Evolutionary conservation across 2,888 invertebrate genomes (phyloP).

Genomic region (Amiota communis): DNA sequence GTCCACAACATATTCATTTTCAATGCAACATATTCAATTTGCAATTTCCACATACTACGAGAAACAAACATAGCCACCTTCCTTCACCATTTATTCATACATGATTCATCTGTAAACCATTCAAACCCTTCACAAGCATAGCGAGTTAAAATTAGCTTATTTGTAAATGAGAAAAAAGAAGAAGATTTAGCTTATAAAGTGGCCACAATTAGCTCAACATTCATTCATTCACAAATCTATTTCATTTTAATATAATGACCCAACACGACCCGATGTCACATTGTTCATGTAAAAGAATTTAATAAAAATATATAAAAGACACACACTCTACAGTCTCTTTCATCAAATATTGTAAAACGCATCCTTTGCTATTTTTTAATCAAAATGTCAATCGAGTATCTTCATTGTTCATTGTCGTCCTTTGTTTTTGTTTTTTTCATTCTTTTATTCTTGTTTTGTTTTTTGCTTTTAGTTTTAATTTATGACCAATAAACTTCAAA

Average conservation of each 20-base stretch:
- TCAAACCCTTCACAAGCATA: too few species aligned
- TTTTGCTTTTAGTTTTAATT: constrained; percentile 56
- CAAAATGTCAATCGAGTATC: constrained; percentile 62
- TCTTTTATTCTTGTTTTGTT: constrained; percentile 20
- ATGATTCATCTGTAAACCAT: not conserved
- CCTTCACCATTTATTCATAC: not conserved
- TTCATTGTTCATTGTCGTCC: constrained; percentile 43
- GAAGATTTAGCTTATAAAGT: too few species aligned
- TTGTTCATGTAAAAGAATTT: constrained; percentile 38
- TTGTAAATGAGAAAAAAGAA: too few species aligned
- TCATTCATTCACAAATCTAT: too few species aligned
- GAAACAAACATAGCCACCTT: not conserved
- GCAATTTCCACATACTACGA: too few species aligned
- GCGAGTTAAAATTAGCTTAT: too few species aligned
- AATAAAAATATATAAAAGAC: constrained; percentile 5
- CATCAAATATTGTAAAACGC: constrained; percentile 42
- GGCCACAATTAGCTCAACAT: too few species aligned
- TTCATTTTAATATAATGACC: not conserved
- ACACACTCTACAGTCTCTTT: not conserved
- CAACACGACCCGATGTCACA: not conserved
- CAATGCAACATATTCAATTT: too few species aligned
- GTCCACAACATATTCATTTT: too few species aligned
- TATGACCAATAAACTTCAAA: constrained; percentile 68
- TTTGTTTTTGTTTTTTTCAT: constrained; percentile 27
- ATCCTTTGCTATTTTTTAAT: constrained; percentile 57